These are phyloP conservation scores for Calephelis virginiensis DNA, from an alignment of 1,140 invertebrate species.

Conservation along the genomic window DNA sequence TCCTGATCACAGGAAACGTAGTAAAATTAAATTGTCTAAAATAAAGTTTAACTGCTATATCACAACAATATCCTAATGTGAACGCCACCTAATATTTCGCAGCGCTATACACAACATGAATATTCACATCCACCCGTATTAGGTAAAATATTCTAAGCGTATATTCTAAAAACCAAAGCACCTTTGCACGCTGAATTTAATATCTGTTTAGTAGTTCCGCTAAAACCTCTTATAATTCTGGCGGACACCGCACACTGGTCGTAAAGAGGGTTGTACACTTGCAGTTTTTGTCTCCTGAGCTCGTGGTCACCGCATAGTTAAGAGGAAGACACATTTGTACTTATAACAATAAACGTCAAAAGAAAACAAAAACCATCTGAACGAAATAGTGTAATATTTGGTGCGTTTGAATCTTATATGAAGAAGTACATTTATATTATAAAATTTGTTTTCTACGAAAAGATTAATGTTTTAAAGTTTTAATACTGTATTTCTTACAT, in stretches of 20 bases:
- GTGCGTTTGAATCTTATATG: too few species aligned
- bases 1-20: too few species aligned
- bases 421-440: too few species aligned
- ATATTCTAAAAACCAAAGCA: slow-evolving; percentile 46
- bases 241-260: slow-evolving; percentile 45
- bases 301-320: slow-evolving; percentile 65
- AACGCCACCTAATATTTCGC: slow-evolving; percentile 4
- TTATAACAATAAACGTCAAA: too few species aligned
- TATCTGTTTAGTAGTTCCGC: slow-evolving; percentile 59
- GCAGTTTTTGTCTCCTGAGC: slow-evolving; percentile 61
- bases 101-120: slow-evolving; percentile 12
- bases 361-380: too few species aligned
- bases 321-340: slow-evolving; percentile 34
- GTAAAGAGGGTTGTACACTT: slow-evolving; percentile 63
- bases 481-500: too few species aligned
- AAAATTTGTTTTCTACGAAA: too few species aligned
- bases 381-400: too few species aligned
- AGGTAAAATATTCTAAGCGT: slow-evolving; percentile 46
- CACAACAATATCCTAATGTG: not conserved
- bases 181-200: slow-evolving; percentile 56
- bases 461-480: too few species aligned
- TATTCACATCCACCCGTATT: slow-evolving; percentile 15
- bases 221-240: slow-evolving; percentile 68
- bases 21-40: too few species aligned
- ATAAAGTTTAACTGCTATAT: not conserved